Conservation (phyloP, 2,797 vertebrate genomes). For the Eulemur mongoz region DNA sequence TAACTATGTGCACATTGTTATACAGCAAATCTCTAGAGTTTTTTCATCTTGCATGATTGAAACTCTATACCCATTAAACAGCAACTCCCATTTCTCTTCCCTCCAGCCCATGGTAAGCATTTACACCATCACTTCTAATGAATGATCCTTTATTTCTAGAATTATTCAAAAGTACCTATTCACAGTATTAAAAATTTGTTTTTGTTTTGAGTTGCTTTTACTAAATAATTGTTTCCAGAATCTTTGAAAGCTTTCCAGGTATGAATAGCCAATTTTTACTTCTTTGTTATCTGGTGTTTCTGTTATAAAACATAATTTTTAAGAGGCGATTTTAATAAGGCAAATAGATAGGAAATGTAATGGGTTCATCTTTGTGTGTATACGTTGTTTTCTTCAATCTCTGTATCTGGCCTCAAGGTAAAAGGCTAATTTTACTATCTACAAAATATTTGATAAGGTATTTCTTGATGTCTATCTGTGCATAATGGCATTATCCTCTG, state of each 20-base stretch:
- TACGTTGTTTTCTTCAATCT: slow-evolving; percentile 28
- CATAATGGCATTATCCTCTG: not conserved
- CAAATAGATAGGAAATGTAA: slow-evolving; percentile 37
- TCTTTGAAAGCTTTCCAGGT: not conserved
- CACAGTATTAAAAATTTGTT: not conserved
- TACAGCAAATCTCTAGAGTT: not conserved
- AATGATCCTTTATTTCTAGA: slow-evolving; percentile 3
- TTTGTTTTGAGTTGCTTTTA: slow-evolving; percentile 33
- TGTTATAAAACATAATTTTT: slow-evolving; percentile 45
- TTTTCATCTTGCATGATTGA: not conserved
- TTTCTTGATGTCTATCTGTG: not conserved
- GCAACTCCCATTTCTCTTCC: not conserved
- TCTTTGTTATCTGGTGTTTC: slow-evolving; percentile 51
- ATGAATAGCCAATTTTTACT: slow-evolving; percentile 15
- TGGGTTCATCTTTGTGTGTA: not conserved
- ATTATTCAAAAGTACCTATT: slow-evolving; percentile 12
- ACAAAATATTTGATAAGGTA: not conserved
- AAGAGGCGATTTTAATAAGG: slow-evolving; percentile 43
- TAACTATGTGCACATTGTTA: not conserved
- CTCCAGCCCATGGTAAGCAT: not conserved
- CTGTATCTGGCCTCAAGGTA: slow-evolving; percentile 10
- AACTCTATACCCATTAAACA: not conserved
- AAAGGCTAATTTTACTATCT: slow-evolving; percentile 36
- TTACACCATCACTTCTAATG: not conserved
- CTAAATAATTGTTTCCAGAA: slow-evolving; percentile 55